Conservation (phyloP, 2,113 vertebrate genomes). For the Syngnathus scovelli region DNA sequence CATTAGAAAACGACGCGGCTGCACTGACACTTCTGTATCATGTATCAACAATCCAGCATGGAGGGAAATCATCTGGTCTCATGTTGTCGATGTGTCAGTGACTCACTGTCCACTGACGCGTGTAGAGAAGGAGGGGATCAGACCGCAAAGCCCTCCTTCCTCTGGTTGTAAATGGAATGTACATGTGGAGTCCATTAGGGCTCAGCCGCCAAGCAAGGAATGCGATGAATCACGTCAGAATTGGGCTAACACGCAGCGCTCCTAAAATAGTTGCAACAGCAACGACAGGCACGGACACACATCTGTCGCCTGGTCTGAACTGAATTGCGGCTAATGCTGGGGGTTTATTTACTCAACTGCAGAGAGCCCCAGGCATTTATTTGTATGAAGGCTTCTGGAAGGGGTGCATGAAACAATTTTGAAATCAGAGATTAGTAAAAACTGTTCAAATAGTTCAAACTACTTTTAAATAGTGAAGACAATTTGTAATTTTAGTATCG, state of each 20-base stretch:
- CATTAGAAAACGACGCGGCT: no score
- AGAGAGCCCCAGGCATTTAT: no score
- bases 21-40: background rate
- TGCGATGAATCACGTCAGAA: constrained; percentile 37
- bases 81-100: background rate
- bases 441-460: no score
- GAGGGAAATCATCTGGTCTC: background rate
- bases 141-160: background rate
- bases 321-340: background rate
- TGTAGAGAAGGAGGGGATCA: background rate
- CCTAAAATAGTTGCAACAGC: constrained; percentile 27
- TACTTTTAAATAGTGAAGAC: no score
- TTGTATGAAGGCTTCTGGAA: no score
- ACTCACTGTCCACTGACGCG: background rate
- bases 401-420: no score
- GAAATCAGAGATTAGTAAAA: no score
- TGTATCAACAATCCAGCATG: background rate
- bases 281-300: background rate
- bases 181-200: constrained; percentile 71
- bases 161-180: constrained; percentile 56
- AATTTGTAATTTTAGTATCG: no score
- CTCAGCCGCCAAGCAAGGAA: constrained; percentile 40
- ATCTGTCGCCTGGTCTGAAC: background rate
- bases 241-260: constrained; percentile 18
- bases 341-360: no score